Evolutionary conservation across 2,888 invertebrate species (phyloP), one percentile per base, ranked within the genome.

Genomic region (Tinea trinotella): DNA sequence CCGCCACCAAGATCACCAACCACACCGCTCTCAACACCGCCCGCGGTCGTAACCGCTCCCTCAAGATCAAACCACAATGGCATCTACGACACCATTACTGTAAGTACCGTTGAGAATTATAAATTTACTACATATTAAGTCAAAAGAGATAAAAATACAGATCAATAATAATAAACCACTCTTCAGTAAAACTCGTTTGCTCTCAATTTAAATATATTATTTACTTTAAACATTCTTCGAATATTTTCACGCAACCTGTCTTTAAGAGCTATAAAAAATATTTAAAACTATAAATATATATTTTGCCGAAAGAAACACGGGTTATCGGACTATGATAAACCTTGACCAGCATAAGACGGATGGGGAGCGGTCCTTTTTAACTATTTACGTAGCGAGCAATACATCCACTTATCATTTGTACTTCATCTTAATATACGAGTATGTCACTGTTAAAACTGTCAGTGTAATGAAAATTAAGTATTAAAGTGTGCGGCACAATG

Each of bases 11-110:
- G 77, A 9, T 63, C 71, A 15, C 62, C 68, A 30, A 65, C 70
- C 56, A 62, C 69, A 3, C 62, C 72, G 56, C 66, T 67, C 12
- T 67, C 71, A 58, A 66, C 69, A 4, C 64, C 68, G 34, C 59
- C 69, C 46, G 61, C 64, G 58, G 60, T 70, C 55, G 58, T 64
- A 60, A 59, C 68, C 59, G 62, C 71, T 54, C 64, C 63, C 60
- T 55, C 71, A 55, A 69, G 77, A 58, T 61, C 66, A 22, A 74
- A 76, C 56, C 79, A 78, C 59, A 82, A 81, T 60, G 81, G 82
- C 71, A 85, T 85, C 64, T 85, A 85, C 63, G 85, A 85, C 67
- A 84, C 85, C 56, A 85, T 85, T 59, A 78, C 77, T 61, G 85
- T 85, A 61, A 76, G 81, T 64, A 57, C 30, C 30, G 30, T 30